Percentiles rank a stretch among this genome's conserved stretches.
phyloP scores from a whole-genome alignment of 2,888 invertebrate species.

The Scaptomyza cyrtandrae region DNA sequence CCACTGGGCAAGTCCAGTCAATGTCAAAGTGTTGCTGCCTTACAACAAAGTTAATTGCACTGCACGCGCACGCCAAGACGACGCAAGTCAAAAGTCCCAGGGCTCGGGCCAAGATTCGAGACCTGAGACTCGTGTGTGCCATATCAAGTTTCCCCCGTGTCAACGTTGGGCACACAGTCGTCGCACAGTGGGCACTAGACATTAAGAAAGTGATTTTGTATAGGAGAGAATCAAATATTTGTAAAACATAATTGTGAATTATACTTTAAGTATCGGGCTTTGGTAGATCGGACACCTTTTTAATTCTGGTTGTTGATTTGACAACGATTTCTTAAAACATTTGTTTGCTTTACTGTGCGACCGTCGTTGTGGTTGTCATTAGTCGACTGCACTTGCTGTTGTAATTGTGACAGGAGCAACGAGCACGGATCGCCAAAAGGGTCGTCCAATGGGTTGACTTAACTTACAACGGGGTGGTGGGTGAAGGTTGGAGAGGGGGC shows the following conservation, averaged over 20 bases:
- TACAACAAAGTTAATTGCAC: conserved; percentile 79
- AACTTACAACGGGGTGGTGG: conserved; percentile 9
- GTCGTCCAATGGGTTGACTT: conserved; percentile 37
- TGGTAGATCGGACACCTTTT: too few species aligned
- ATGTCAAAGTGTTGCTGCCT: conserved; percentile 77
- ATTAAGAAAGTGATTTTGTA: not conserved
- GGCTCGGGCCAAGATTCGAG: conserved; percentile 38
- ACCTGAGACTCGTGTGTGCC: conserved; percentile 69
- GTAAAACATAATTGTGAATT: too few species aligned
- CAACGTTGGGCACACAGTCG: conserved; percentile 54
- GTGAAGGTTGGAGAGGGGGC: not conserved
- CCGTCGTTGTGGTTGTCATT: conserved; percentile 71
- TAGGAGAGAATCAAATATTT: too few species aligned
- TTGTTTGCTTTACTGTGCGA: conserved; percentile 33
- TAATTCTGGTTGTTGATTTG: too few species aligned
- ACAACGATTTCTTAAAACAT: too few species aligned
- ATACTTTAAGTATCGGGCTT: too few species aligned
- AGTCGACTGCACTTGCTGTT: conserved; percentile 78
- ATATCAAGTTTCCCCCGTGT: conserved; percentile 77
- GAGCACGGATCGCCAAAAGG: conserved; percentile 75
- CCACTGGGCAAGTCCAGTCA: conserved; percentile 56
- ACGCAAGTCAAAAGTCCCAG: conserved; percentile 17
- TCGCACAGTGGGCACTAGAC: conserved; percentile 18
- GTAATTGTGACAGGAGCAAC: conserved; percentile 81
- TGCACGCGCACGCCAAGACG: conserved; percentile 76